A percentile compares a stretch with the other conserved stretches of the same genome.
Evolutionary conservation across 1,140 invertebrate species (phyloP).

Genomic region (Sinella curviseta): DNA sequence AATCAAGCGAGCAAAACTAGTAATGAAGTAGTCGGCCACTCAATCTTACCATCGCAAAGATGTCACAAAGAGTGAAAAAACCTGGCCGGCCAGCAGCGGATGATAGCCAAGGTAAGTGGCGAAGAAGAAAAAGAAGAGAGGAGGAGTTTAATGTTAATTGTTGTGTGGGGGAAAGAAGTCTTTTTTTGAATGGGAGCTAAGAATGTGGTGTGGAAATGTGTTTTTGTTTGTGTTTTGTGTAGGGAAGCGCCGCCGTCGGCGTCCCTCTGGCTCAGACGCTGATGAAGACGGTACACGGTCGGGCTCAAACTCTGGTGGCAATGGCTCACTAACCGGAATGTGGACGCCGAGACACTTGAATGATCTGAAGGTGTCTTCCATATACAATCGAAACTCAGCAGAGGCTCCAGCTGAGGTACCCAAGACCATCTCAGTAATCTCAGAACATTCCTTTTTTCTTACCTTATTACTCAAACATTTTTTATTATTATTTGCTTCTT

Average conservation of each 20-base stretch:
- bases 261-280: constrained; percentile 58
- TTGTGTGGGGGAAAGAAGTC: not conserved
- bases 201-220: not conserved
- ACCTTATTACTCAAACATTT: constrained; percentile 18
- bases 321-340: constrained; percentile 65
- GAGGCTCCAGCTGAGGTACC: constrained; percentile 79
- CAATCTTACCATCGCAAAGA: too few species aligned
- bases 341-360: constrained; percentile 80
- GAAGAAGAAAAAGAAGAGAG: not conserved
- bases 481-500: constrained; percentile 21
- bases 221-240: not conserved
- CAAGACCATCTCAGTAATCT: constrained; percentile 24
- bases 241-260: constrained; percentile 67
- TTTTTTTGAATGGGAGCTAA: too few species aligned
- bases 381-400: constrained; percentile 83
- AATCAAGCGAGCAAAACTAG: too few species aligned
- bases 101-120: constrained; percentile 62
- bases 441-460: constrained; percentile 21
- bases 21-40: too few species aligned
- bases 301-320: constrained; percentile 56
- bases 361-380: constrained; percentile 82
- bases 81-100: constrained; percentile 53
- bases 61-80: constrained; percentile 71
- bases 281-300: constrained; percentile 60
- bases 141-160: not conserved